These are phyloP conservation scores for Papilio polyxenes DNA, from an alignment of 1,140 invertebrate species.

Conservation along the genomic window DNA sequence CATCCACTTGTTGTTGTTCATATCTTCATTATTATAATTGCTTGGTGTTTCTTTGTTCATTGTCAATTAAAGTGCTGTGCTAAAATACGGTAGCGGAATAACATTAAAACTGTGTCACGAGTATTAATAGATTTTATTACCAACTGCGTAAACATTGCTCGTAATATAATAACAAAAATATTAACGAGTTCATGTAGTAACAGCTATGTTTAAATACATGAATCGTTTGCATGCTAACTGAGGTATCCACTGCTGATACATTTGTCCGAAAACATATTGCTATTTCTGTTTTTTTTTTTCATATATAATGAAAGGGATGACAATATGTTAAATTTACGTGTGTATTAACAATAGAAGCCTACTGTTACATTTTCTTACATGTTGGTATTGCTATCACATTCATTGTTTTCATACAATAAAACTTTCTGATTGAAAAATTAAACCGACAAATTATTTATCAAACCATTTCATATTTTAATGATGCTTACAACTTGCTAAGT, in stretches of 20 bases:
- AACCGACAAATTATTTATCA: not conserved
- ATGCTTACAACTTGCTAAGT: not conserved
- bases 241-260: no score
- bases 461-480: not conserved
- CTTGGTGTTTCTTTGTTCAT: slow-evolving; percentile 15
- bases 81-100: slow-evolving; percentile 35
- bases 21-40: not conserved
- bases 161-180: slow-evolving; percentile 44
- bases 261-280: no score
- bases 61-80: slow-evolving; percentile 1
- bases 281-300: not conserved
- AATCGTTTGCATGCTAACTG: slow-evolving; percentile 41
- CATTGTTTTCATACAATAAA: not conserved
- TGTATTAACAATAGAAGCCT: not conserved
- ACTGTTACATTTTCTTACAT: not conserved
- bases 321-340: not conserved
- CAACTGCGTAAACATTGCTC: slow-evolving; percentile 55
- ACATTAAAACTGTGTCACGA: slow-evolving; percentile 57
- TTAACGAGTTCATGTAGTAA: slow-evolving; percentile 42
- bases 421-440: not conserved
- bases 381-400: slow-evolving; percentile 29
- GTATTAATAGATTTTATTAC: slow-evolving; percentile 59
- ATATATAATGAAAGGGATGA: not conserved
- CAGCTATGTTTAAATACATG: slow-evolving; percentile 48
- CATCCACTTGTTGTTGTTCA: not conserved